Conservation (phyloP, 2,888 invertebrate genomes). For the Caenorhabditis sp. region DNA sequence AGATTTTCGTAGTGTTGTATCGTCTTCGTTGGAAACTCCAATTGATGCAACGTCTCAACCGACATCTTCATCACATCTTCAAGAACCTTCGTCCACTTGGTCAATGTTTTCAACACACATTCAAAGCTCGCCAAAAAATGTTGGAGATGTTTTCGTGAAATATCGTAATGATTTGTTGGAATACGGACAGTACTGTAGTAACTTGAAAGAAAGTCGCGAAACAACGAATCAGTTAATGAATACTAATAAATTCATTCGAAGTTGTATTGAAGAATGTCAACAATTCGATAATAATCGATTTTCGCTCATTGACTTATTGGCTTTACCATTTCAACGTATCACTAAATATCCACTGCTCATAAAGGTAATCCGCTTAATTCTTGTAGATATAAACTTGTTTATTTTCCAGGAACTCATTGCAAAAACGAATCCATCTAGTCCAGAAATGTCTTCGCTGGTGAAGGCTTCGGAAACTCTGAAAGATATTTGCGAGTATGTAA, state of each 20-base stretch:
- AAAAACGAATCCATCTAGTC: slow-evolving; percentile 77
- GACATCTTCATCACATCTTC: slow-evolving; percentile 14
- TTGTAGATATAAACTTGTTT: not conserved
- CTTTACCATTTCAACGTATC: slow-evolving; percentile 97
- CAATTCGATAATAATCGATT: slow-evolving; percentile 84
- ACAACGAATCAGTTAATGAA: slow-evolving; percentile 71
- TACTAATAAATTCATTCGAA: slow-evolving; percentile 11
- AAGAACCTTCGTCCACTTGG: too few species aligned
- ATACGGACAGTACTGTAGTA: slow-evolving; percentile 95
- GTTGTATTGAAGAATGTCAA: slow-evolving; percentile 82
- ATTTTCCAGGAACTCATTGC: slow-evolving; percentile 73
- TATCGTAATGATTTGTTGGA: slow-evolving; percentile 87
- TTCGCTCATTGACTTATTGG: slow-evolving; percentile 90
- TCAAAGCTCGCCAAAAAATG: slow-evolving; percentile 46
- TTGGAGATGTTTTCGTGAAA: slow-evolving; percentile 85
- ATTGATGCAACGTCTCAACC: slow-evolving; percentile 33
- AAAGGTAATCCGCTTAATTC: slow-evolving; percentile 78
- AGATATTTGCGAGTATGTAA: slow-evolving; percentile 79
- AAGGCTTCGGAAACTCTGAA: slow-evolving; percentile 77
- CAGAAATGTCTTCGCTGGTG: slow-evolving; percentile 84
- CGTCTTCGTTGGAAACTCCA: slow-evolving; percentile 19
- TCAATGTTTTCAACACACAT: too few species aligned
- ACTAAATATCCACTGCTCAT: slow-evolving; percentile 94
- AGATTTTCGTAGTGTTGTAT: slow-evolving; percentile 56
- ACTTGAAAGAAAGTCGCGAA: slow-evolving; percentile 87